Conservation (phyloP, 2,888 invertebrate genomes). For the Caenorhabditis sp. region DNA sequence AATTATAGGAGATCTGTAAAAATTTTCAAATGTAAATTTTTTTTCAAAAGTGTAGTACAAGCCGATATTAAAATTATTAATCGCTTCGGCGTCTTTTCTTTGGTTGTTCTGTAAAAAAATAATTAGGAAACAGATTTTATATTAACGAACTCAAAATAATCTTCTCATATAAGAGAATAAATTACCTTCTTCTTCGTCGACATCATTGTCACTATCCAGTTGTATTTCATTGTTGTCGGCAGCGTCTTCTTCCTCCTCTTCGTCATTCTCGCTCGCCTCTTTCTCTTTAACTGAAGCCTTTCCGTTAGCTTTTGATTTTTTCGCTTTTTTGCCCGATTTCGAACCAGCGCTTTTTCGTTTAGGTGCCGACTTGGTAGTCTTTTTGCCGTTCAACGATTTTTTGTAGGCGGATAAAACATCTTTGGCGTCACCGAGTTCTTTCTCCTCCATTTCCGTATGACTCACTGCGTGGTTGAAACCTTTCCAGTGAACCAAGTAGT, state of each 20-base stretch:
- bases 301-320: not conserved
- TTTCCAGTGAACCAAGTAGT: constrained; percentile 21
- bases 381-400: not conserved
- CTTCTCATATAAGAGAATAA: not conserved
- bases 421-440: constrained; percentile 6
- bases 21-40: no score
- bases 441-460: constrained; percentile 25
- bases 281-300: not conserved
- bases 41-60: no score
- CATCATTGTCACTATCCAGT: constrained; percentile 2
- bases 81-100: no score
- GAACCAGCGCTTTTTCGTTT: not conserved
- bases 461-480: constrained; percentile 16
- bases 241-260: constrained; percentile 1
- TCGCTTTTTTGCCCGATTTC: no score
- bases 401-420: constrained; percentile 10
- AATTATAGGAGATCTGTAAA: no score
- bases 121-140: no score
- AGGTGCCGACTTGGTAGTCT: not conserved
- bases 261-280: constrained; percentile 2
- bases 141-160: not conserved
- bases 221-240: not conserved
- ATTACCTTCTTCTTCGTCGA: not conserved
- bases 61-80: no score
- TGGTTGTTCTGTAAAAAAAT: no score